phyloP scores from a whole-genome alignment of 2,113 vertebrate genomes.

The Bujurquina vittata region DNA sequence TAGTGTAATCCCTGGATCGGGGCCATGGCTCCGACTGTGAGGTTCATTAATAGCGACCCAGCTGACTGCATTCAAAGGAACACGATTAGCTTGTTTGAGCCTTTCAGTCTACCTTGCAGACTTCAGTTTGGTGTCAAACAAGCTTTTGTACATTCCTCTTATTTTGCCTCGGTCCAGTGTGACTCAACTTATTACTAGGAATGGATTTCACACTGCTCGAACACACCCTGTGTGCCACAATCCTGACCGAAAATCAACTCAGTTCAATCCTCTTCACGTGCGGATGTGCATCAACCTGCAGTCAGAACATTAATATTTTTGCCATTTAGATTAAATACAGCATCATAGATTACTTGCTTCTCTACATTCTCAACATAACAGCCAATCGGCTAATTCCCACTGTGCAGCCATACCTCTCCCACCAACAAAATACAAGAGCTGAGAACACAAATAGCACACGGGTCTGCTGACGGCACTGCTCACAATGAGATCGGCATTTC shows the following conservation, averaged over 20 bases:
- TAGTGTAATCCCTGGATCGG: constrained; percentile 71
- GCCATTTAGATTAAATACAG: not conserved
- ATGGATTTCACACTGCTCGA: not conserved
- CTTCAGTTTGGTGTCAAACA: constrained; percentile 15
- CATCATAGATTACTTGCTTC: not conserved
- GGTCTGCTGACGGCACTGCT: not conserved
- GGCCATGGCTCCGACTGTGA: constrained; percentile 35
- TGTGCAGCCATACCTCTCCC: not conserved
- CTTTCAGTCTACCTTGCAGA: constrained; percentile 33
- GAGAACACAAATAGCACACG: not conserved
- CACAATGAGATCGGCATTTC: not conserved
- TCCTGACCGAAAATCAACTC: not conserved
- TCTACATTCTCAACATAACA: not conserved
- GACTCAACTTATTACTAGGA: not conserved
- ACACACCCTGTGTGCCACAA: not conserved
- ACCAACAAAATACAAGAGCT: not conserved
- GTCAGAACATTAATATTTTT: not conserved
- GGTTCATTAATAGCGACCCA: constrained; percentile 62
- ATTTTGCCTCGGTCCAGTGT: constrained; percentile 3
- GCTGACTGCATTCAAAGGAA: constrained; percentile 55
- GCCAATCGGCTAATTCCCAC: not conserved
- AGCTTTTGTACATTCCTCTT: constrained; percentile 38
- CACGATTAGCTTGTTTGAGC: constrained; percentile 50
- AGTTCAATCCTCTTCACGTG: no score
- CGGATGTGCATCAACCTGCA: no score